These are phyloP conservation scores for Prosopocoilus inquinatus DNA, from an alignment of 2,888 invertebrate genomes.

Conservation along the genomic window DNA sequence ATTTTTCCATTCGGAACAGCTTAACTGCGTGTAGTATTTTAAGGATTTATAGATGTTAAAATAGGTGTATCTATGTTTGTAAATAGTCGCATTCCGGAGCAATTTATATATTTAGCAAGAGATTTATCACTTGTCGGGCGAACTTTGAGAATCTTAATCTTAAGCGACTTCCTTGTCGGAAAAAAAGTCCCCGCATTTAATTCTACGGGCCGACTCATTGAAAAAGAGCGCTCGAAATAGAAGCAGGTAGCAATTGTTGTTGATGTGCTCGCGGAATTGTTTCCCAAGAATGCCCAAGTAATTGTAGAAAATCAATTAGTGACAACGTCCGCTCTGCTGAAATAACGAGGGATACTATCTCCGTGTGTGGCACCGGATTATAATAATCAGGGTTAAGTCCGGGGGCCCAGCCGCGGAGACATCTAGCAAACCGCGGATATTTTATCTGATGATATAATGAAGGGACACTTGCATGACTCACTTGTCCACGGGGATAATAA, in stretches of 20 bases:
- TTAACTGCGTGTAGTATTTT: constrained; percentile 1
- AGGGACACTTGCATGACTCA: constrained; percentile 20
- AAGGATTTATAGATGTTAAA: constrained; percentile 33
- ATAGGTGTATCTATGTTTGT: constrained; percentile 32
- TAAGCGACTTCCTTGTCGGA: constrained; percentile 41
- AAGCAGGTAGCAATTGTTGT: background rate
- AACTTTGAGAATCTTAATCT: constrained; percentile 48
- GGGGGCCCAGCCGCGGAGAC: constrained; percentile 16
- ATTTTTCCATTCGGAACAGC: background rate
- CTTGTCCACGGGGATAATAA: constrained; percentile 23
- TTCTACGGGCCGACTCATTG: background rate
- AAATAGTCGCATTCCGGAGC: constrained; percentile 46
- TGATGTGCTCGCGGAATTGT: background rate
- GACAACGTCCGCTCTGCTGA: constrained; percentile 34
- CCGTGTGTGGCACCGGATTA: constrained; percentile 48
- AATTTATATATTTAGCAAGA: constrained; percentile 51
- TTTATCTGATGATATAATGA: constrained; percentile 29
- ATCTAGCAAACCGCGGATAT: constrained; percentile 24
- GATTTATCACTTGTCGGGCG: constrained; percentile 49
- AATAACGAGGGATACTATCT: constrained; percentile 38
- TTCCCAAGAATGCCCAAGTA: background rate
- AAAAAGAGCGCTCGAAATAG: background rate
- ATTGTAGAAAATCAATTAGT: constrained; percentile 21
- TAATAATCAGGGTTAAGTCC: constrained; percentile 45
- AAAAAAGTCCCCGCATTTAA: constrained; percentile 10